phyloP scores from a whole-genome alignment of 2,113 vertebrate genomes.

The Martes martes region DNA sequence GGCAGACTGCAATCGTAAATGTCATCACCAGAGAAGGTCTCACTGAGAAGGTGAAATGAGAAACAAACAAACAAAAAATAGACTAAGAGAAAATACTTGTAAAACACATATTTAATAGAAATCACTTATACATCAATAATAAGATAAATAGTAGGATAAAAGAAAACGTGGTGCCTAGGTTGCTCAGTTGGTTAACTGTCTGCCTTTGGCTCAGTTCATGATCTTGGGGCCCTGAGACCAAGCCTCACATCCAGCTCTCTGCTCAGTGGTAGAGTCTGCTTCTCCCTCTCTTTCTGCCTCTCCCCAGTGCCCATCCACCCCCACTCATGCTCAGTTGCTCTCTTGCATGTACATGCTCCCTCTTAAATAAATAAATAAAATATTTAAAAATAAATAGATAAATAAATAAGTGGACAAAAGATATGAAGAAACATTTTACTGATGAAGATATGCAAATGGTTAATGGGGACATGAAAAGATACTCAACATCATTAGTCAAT shows the following conservation, averaged over 20 bases:
- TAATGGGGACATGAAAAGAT: neutral
- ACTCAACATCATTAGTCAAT: neutral
- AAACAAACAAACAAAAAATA: neutral
- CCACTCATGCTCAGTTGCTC: neutral
- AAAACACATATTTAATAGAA: neutral
- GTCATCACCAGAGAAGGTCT: neutral
- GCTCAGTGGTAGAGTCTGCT: neutral
- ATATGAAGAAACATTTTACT: neutral
- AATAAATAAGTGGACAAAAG: neutral
- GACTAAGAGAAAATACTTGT: neutral
- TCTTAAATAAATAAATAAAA: neutral
- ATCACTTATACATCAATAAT: neutral
- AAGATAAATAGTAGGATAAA: neutral
- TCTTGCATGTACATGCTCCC: neutral
- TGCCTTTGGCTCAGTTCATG: neutral
- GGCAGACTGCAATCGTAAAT: neutral
- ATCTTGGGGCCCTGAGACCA: neutral
- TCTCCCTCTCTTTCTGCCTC: neutral
- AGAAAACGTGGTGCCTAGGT: neutral
- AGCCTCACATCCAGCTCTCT: neutral
- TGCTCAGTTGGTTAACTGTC: neutral
- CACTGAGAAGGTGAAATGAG: neutral
- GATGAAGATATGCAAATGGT: neutral
- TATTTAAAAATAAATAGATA: neutral
- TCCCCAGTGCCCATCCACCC: neutral